Base-by-base conservation (phyloP, 2,888 invertebrate species). In the Diploptera punctata region DNA sequence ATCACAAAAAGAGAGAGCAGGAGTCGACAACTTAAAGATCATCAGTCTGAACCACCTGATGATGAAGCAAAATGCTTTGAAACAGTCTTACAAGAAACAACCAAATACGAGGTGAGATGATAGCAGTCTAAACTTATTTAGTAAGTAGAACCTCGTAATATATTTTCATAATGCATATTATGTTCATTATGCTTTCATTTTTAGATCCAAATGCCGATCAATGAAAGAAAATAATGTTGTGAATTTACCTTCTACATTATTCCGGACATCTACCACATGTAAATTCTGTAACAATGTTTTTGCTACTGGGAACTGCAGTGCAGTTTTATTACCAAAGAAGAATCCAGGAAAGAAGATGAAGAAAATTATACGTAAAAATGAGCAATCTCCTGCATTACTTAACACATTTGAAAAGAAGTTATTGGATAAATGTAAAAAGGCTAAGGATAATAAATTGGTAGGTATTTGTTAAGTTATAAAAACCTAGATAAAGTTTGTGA, bases 401-500 rank as follows among this genome's bases (percentile, higher is more conserved):
- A 49, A 31, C 19, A 33, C 57, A 33, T 70, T 33, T 57, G 71
- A 72, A 21, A 67, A 54, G 26, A 67, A 62, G 7, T 18, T 70
- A 9, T 54, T 68, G 38, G 43, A 52, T 29, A 72, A 73, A 54
- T 61, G 47, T 16, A 24, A 68, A 18, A 62, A 49, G 31, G 31
- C 33, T 13, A 68, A 49, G 16, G 54, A 62, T 19, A 74, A 74
- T 60, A 67, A 44, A 68, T 9, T 74, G 47, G 74, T 74, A 68
- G 71, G 72, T 61, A 13, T 68, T 26, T 7, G 9, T 7, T 19
- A 2, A 10, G 9, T 16, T 7, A 13, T 26, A 1, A n/a, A 10
- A 54, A 1, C 26, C 3, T 26, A 9, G n/a, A 24, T 26, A 10
- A 16, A 52, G 52, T 19, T 5, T 13, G 21, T 4, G 10, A 21